Evolutionary conservation across 1,140 invertebrate genomes (phyloP).

Genomic region (Bombus cullumanus): DNA sequence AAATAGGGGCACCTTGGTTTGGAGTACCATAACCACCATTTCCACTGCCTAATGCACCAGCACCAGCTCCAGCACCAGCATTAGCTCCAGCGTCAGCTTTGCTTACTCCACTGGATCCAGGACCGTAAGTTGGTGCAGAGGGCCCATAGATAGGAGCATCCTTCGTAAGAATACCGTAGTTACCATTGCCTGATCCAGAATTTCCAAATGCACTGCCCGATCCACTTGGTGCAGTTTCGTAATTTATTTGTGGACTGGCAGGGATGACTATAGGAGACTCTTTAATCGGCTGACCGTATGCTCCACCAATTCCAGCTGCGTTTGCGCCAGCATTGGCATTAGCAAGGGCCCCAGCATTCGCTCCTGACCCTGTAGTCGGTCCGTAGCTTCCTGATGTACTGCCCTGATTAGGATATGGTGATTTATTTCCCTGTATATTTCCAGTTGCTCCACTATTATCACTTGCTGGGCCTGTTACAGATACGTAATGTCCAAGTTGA

Average conservation of each 20-base stretch:
- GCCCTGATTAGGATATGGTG: conserved; percentile 28
- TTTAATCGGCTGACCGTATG: background rate
- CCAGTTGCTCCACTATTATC: background rate
- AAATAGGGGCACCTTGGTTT: too few species aligned
- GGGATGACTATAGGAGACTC: background rate
- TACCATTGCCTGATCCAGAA: background rate
- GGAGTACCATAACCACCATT: too few species aligned
- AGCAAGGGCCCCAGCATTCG: background rate
- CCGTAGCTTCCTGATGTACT: background rate
- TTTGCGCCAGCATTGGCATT: conserved; percentile 54
- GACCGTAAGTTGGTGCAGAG: background rate
- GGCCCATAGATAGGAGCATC: background rate
- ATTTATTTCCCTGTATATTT: background rate
- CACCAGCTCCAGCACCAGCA: too few species aligned
- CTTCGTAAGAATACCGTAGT: background rate
- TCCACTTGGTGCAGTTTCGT: background rate
- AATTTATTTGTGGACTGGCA: background rate
- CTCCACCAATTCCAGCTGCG: conserved; percentile 24
- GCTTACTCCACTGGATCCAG: background rate
- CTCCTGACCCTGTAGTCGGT: background rate
- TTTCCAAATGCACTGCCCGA: background rate
- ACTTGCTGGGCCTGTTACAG: background rate
- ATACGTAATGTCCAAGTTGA: background rate
- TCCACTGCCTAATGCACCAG: too few species aligned
- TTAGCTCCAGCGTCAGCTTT: background rate